Conservation (phyloP, 2,113 vertebrate genomes). For the Petromus typicus region DNA sequence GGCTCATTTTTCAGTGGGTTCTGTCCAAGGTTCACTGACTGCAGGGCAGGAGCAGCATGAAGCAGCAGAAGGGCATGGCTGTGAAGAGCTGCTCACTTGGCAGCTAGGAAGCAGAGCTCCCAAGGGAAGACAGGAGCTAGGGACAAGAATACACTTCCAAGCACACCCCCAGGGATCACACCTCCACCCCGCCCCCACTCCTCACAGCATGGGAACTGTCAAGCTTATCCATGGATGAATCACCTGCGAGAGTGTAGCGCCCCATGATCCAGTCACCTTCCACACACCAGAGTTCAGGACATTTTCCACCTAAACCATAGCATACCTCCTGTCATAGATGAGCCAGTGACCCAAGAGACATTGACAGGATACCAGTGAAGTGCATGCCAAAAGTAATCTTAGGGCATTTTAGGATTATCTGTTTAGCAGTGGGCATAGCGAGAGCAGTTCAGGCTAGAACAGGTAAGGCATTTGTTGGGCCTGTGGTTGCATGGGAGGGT, state of each 20-base stretch:
- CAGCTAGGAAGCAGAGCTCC: not conserved
- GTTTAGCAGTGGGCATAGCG: not conserved
- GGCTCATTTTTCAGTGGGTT: not conserved
- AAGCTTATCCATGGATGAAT: not conserved
- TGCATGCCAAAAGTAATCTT: not conserved
- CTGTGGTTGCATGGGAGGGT: not conserved
- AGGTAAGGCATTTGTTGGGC: not conserved
- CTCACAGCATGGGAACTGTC: not conserved
- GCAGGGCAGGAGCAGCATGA: not conserved
- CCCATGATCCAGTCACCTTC: not conserved
- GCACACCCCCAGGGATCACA: not conserved
- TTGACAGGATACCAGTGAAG: not conserved
- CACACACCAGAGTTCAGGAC: not conserved
- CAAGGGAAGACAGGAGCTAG: not conserved
- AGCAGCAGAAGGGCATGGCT: not conserved
- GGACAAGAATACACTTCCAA: not conserved
- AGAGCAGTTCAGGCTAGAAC: not conserved
- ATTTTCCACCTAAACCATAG: not conserved
- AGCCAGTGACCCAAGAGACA: not conserved
- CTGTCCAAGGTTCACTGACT: not conserved
- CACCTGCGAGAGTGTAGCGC: not conserved
- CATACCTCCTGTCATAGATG: not conserved
- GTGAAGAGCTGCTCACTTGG: not conserved
- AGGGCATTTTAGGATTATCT: not conserved
- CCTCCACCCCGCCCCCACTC: not conserved